Percentiles rank a stretch among this genome's conserved stretches.
Conservation (phyloP, 2,113 vertebrate genomes). For the Alouatta palliata region DNA sequence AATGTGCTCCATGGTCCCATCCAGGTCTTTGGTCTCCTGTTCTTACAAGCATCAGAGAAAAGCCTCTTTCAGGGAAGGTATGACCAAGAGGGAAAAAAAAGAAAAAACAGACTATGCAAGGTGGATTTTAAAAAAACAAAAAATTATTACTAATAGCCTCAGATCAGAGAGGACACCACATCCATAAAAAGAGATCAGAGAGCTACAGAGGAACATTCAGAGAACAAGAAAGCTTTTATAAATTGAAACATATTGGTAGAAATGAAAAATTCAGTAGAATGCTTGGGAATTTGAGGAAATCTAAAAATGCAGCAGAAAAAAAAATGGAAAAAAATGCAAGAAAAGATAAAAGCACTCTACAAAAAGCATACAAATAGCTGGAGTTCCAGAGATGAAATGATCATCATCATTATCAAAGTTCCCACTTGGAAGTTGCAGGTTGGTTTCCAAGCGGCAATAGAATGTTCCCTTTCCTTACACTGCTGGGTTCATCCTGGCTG, state of each 20-base stretch:
- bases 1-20: not conserved
- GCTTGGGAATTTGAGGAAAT: not conserved
- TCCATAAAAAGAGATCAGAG: not conserved
- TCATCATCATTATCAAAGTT: not conserved
- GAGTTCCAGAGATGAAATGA: too few relatives aligned
- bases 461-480: not conserved
- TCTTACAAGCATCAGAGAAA: not conserved
- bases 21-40: too few relatives aligned
- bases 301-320: not conserved
- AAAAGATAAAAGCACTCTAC: not conserved
- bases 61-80: not conserved
- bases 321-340: not conserved
- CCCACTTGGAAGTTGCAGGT: not conserved
- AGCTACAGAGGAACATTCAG: not conserved
- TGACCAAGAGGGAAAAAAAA: not conserved
- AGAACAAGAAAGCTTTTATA: not conserved
- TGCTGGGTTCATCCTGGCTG: not conserved
- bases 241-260: not conserved
- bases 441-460: not conserved
- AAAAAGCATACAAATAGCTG: not conserved
- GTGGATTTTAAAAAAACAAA: not conserved
- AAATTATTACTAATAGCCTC: not conserved
- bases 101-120: not conserved
- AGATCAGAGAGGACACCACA: not conserved
- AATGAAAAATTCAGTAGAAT: not conserved